A percentile compares a stretch with the other conserved stretches of the same genome.
phyloP scores from a whole-genome alignment of 2,888 invertebrate species.

The Priocnemis perturbator region DNA sequence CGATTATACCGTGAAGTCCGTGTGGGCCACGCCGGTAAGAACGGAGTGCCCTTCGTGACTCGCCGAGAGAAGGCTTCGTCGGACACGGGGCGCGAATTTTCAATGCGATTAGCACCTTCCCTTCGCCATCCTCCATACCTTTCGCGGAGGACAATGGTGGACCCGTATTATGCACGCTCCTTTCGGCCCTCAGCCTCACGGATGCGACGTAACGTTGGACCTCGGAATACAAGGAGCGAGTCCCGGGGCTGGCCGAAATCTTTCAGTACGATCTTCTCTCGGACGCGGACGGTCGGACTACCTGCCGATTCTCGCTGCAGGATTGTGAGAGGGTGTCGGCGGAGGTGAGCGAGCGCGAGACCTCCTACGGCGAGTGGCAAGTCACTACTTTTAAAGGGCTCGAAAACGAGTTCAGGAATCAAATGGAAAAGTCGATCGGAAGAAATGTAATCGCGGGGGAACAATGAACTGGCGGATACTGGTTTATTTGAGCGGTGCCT shows the following conservation, averaged over 20 bases:
- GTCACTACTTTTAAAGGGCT: constrained; percentile 44
- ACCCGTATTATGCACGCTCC: constrained; percentile 61
- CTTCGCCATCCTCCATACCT: constrained; percentile 33
- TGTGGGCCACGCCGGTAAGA: constrained; percentile 21
- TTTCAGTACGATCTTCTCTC: background rate
- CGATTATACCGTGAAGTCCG: constrained; percentile 53
- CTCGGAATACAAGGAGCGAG: constrained; percentile 26
- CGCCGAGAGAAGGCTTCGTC: constrained; percentile 32
- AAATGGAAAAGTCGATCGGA: constrained; percentile 22
- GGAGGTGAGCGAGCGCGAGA: background rate
- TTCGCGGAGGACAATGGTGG: constrained; percentile 57
- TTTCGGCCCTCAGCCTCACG: constrained; percentile 40
- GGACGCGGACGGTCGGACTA: constrained; percentile 36
- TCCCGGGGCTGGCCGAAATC: constrained; percentile 22
- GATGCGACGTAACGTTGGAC: constrained; percentile 32
- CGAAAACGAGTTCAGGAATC: constrained; percentile 24
- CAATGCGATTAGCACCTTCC: constrained; percentile 62
- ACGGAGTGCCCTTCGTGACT: constrained; percentile 31
- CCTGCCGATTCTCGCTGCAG: constrained; percentile 32
- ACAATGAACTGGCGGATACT: constrained; percentile 11
- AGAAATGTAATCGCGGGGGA: constrained; percentile 17
- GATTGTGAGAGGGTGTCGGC: background rate
- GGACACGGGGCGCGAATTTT: constrained; percentile 62
- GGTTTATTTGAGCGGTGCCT: no score
- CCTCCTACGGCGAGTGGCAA: constrained; percentile 26